These are phyloP conservation scores for Tadarida brasiliensis DNA, from an alignment of 2,797 vertebrate species.

Conservation along the genomic window DNA sequence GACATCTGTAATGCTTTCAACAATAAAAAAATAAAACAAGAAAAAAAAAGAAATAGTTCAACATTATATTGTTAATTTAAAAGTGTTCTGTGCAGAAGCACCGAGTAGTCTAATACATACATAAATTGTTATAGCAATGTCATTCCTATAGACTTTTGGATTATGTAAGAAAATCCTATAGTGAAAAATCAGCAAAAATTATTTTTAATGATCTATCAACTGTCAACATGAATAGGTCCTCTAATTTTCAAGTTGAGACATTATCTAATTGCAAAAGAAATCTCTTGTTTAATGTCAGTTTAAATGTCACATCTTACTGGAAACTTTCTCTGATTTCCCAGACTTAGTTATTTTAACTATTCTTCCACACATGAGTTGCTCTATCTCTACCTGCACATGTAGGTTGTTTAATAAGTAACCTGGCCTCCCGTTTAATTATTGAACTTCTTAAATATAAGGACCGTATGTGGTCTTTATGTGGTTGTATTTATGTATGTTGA, in stretches of 20 bases:
- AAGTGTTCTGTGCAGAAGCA: not conserved
- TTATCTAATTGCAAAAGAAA: not conserved
- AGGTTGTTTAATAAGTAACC: not conserved
- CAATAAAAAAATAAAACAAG: too few relatives aligned
- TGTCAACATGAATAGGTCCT: not conserved
- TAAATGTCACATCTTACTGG: not conserved
- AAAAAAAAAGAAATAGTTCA: not conserved
- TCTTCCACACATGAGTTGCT: not conserved
- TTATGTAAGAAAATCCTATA: not conserved
- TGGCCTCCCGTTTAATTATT: not conserved
- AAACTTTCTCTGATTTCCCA: constrained; percentile 11
- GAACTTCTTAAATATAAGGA: not conserved
- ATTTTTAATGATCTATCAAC: constrained; percentile 37
- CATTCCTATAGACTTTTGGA: not conserved
- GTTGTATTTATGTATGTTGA: not conserved
- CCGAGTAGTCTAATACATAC: not conserved
- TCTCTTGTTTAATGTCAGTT: not conserved
- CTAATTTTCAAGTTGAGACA: not conserved
- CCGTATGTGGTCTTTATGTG: not conserved
- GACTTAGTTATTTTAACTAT: not conserved
- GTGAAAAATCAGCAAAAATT: not conserved
- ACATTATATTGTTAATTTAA: not conserved
- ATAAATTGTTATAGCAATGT: not conserved
- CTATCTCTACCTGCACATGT: not conserved
- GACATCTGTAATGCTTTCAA: too few relatives aligned